A percentile compares a stretch with the other conserved stretches of the same genome.
Conservation (phyloP, 2,797 vertebrate genomes). For the Acipenser ruthenus region DNA sequence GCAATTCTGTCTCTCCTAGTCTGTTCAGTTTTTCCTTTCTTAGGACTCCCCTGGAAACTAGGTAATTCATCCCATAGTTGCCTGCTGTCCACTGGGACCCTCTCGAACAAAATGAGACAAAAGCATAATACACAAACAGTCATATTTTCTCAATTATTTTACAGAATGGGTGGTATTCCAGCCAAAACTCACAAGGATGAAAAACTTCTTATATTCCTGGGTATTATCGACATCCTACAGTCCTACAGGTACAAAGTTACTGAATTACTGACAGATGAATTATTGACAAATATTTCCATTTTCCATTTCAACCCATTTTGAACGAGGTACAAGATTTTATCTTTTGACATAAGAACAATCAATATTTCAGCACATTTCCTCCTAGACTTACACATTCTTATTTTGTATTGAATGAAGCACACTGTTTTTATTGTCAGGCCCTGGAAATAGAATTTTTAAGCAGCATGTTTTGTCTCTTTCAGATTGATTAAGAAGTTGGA, state of each 20-base stretch:
- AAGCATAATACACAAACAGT: too few relatives aligned
- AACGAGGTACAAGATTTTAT: too few relatives aligned
- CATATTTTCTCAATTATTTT: conserved; percentile 27
- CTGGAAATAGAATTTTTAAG: too few relatives aligned
- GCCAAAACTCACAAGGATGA: conserved; percentile 90
- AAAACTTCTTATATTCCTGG: conserved; percentile 89
- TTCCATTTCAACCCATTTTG: too few relatives aligned
- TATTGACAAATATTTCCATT: too few relatives aligned
- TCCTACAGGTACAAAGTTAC: conserved; percentile 77
- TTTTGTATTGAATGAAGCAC: too few relatives aligned
- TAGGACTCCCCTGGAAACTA: neutral
- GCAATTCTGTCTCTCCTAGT: neutral
- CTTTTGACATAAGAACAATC: too few relatives aligned
- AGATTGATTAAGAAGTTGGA: conserved; percentile 97
- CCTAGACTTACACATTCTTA: too few relatives aligned
- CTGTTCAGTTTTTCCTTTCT: neutral
- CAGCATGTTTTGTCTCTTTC: conserved; percentile 8
- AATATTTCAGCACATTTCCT: too few relatives aligned
- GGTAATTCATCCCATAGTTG: too few relatives aligned
- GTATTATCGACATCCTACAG: conserved; percentile 95
- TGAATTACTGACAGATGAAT: neutral
- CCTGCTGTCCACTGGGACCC: too few relatives aligned
- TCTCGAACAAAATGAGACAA: too few relatives aligned
- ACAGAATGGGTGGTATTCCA: conserved; percentile 95
- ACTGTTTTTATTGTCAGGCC: neutral